These are phyloP conservation scores for Vidua macroura DNA, from an alignment of 2,113 vertebrate species.

Conservation along the genomic window DNA sequence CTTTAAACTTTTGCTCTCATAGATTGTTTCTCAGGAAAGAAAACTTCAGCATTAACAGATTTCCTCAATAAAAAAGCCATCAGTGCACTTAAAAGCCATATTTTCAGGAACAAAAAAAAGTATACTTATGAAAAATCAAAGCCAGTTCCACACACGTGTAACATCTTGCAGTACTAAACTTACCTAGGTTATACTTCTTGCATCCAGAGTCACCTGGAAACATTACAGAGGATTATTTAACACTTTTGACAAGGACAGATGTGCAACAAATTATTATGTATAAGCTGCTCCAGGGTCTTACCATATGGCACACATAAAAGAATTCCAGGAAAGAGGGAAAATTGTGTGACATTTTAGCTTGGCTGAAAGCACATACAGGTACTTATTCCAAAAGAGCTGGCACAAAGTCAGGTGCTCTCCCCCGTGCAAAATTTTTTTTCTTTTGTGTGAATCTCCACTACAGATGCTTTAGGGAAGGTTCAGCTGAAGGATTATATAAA, in stretches of 20 bases:
- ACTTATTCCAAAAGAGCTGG: background rate
- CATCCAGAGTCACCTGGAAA: slow-evolving; percentile 22
- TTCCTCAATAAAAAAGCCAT: background rate
- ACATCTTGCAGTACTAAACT: background rate
- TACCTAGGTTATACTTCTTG: background rate
- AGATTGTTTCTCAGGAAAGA: background rate
- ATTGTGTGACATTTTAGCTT: background rate
- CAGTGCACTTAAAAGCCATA: background rate
- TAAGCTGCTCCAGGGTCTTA: slow-evolving; percentile 21
- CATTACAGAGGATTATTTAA: slow-evolving; percentile 30
- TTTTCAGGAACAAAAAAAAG: background rate
- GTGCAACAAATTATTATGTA: slow-evolving; percentile 41
- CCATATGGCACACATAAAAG: slow-evolving; percentile 29
- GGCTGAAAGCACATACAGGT: background rate
- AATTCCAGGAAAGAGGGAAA: slow-evolving; percentile 10
- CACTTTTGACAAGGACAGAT: slow-evolving; percentile 43
- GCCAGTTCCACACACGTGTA: background rate
- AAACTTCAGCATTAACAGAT: background rate
- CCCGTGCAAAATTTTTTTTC: background rate
- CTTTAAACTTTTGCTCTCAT: background rate
- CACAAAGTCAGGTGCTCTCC: background rate
- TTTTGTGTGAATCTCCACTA: background rate
- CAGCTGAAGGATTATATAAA: background rate
- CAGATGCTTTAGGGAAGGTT: background rate
- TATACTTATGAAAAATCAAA: background rate